Evolutionary conservation across 2,888 invertebrate genomes (phyloP).

Genomic region (Drosophila hamatofila): DNA sequence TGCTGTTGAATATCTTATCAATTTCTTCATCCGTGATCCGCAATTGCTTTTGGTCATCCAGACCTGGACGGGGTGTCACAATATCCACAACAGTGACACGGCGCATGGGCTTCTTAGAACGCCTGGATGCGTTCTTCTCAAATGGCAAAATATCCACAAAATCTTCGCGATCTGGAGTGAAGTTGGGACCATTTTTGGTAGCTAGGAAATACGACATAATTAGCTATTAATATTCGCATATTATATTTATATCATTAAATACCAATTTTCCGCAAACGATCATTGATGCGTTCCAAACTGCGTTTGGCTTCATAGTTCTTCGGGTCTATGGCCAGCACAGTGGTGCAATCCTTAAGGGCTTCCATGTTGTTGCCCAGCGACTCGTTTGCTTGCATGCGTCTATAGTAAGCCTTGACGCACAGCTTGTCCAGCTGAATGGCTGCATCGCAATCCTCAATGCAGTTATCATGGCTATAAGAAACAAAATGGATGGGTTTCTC

Average conservation of each 20-base stretch:
- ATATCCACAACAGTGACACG: constrained; percentile 81
- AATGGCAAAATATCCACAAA: constrained; percentile 77
- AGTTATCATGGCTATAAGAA: constrained; percentile 70
- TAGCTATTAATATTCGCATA: background rate
- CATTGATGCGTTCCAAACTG: constrained; percentile 82
- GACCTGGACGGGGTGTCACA: constrained; percentile 72
- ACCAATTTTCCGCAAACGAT: constrained; percentile 77
- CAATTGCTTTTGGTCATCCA: constrained; percentile 71
- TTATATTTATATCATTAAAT: constrained; percentile 2
- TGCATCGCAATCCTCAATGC: constrained; percentile 90
- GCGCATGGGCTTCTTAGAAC: constrained; percentile 81
- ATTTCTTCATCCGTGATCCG: constrained; percentile 84
- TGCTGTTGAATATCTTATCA: constrained; percentile 84
- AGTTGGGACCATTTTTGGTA: constrained; percentile 75
- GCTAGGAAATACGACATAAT: constrained; percentile 30
- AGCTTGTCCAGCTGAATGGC: constrained; percentile 91
- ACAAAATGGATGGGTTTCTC: background rate
- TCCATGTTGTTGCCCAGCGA: constrained; percentile 89
- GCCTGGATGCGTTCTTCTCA: constrained; percentile 80
- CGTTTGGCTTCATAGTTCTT: constrained; percentile 89
- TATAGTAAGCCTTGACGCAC: constrained; percentile 93
- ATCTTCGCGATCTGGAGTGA: constrained; percentile 64
- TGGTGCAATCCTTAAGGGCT: constrained; percentile 90
- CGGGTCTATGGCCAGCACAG: constrained; percentile 91
- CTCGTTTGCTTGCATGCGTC: constrained; percentile 92